Percentiles rank a stretch among this genome's conserved stretches.
phyloP scores from a whole-genome alignment of 2,888 invertebrate species.

The Watsonalla binaria region DNA sequence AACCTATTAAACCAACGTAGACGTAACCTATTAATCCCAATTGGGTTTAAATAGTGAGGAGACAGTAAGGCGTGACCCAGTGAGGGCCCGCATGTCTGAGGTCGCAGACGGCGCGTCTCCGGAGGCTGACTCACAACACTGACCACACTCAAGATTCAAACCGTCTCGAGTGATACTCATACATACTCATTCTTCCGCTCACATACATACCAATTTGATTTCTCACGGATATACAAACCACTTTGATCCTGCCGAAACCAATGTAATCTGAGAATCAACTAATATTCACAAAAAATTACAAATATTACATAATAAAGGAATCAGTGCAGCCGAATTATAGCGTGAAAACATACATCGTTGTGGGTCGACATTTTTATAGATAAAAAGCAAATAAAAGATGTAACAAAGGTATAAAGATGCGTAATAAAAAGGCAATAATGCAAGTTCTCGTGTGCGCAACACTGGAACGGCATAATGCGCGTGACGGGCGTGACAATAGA shows the following conservation, averaged over 20 bases:
- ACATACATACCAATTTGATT: background rate
- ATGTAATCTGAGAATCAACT: slow-evolving; percentile 1
- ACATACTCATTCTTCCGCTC: slow-evolving; percentile 8
- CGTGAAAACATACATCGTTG: slow-evolving; percentile 73
- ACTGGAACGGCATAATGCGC: slow-evolving; percentile 50
- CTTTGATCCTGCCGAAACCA: background rate
- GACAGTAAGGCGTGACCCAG: slow-evolving; percentile 51
- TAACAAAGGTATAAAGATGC: slow-evolving; percentile 74
- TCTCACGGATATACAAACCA: background rate
- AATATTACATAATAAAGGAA: slow-evolving; percentile 44
- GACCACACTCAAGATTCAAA: slow-evolving; percentile 45
- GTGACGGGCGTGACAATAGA: slow-evolving; percentile 67
- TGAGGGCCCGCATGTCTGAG: slow-evolving; percentile 53
- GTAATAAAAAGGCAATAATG: slow-evolving; percentile 75
- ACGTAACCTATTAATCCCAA: slow-evolving; percentile 36
- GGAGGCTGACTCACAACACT: slow-evolving; percentile 41
- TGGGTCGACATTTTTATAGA: slow-evolving; percentile 51
- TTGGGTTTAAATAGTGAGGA: slow-evolving; percentile 32
- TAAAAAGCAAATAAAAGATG: slow-evolving; percentile 66
- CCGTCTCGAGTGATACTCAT: slow-evolving; percentile 39
- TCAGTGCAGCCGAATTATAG: slow-evolving; percentile 53
- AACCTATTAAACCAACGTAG: slow-evolving; percentile 42
- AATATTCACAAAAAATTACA: slow-evolving; percentile 18
- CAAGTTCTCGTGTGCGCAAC: slow-evolving; percentile 51
- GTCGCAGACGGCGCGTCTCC: slow-evolving; percentile 58